phyloP scores from a whole-genome alignment of 2,797 vertebrate genomes.

The Siniperca scherzeri region DNA sequence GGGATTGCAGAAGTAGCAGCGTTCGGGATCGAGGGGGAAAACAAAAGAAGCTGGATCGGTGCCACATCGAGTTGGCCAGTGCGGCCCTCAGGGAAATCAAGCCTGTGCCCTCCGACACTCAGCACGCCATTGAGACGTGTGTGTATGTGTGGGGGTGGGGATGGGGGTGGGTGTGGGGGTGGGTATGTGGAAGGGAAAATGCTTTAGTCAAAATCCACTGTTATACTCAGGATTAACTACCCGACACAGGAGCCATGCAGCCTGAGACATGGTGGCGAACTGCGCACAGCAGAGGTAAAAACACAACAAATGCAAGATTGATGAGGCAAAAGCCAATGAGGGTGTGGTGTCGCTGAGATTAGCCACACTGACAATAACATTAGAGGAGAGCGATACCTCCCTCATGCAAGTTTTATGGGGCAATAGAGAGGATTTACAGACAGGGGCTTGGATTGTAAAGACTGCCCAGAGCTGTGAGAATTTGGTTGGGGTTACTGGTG shows the following conservation, averaged over 20 bases:
- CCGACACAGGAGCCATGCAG: constrained; percentile 23
- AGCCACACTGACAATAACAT: constrained; percentile 60
- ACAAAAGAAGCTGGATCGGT: constrained; percentile 45
- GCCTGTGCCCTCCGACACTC: constrained; percentile 62
- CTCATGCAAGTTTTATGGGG: constrained; percentile 63
- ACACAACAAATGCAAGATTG: constrained; percentile 48
- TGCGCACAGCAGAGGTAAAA: constrained; percentile 36
- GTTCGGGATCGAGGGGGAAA: constrained; percentile 23
- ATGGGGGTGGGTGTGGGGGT: background rate
- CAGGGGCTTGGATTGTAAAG: constrained; percentile 39
- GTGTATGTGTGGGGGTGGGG: background rate
- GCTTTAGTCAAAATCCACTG: constrained; percentile 50
- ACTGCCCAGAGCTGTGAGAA: constrained; percentile 5
- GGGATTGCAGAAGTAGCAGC: constrained; percentile 48
- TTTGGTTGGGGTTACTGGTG: constrained; percentile 7
- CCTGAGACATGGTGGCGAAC: constrained; percentile 9
- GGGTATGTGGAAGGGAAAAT: constrained; percentile 19
- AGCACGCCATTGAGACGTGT: constrained; percentile 51
- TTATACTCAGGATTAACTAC: constrained; percentile 64
- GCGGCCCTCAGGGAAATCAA: constrained; percentile 81
- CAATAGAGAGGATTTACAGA: constrained; percentile 56
- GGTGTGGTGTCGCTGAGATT: constrained; percentile 50
- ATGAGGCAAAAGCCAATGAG: constrained; percentile 45
- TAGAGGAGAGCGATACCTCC: constrained; percentile 44
- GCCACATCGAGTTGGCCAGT: constrained; percentile 55